Evolutionary conservation across 2,797 vertebrate species (phyloP).

Genomic region (Oryzias dopingdopingensis): DNA sequence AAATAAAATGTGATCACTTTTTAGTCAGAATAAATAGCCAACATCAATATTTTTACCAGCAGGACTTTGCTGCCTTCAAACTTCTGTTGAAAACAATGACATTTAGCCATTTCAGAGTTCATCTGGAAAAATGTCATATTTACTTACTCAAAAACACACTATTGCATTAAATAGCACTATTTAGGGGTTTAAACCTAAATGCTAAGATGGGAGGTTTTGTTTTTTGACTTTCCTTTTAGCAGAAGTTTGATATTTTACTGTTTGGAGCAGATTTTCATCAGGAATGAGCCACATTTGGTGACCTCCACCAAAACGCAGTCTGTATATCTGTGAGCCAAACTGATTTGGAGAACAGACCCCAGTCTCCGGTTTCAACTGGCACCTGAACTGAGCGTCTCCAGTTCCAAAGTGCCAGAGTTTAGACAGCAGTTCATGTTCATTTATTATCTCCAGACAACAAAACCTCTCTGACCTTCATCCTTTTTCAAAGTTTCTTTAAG

Average conservation of each 20-base stretch:
- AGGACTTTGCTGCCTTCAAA: no score
- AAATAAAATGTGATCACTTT: no score
- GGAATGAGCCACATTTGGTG: not conserved
- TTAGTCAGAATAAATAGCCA: no score
- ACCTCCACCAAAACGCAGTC: constrained; percentile 1
- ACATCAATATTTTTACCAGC: no score
- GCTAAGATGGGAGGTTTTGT: no score
- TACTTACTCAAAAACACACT: no score
- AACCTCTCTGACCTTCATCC: not conserved
- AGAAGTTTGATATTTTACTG: not conserved
- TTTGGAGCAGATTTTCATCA: constrained; percentile 31
- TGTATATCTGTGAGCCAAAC: constrained; percentile 21
- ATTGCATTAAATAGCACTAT: no score
- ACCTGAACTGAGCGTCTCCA: constrained; percentile 36
- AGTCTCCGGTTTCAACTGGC: constrained; percentile 28
- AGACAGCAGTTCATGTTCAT: constrained; percentile 41
- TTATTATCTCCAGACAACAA: constrained; percentile 26
- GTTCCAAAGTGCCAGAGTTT: constrained; percentile 41
- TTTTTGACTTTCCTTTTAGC: no score
- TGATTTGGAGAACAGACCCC: constrained; percentile 30
- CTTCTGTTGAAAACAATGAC: no score
- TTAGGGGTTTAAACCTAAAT: no score
- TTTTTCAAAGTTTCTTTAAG: not conserved
- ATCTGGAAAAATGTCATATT: no score
- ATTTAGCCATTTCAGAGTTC: no score